These are phyloP conservation scores for Acheta domesticus DNA, from an alignment of 2,888 invertebrate genomes.

Conservation along the genomic window DNA sequence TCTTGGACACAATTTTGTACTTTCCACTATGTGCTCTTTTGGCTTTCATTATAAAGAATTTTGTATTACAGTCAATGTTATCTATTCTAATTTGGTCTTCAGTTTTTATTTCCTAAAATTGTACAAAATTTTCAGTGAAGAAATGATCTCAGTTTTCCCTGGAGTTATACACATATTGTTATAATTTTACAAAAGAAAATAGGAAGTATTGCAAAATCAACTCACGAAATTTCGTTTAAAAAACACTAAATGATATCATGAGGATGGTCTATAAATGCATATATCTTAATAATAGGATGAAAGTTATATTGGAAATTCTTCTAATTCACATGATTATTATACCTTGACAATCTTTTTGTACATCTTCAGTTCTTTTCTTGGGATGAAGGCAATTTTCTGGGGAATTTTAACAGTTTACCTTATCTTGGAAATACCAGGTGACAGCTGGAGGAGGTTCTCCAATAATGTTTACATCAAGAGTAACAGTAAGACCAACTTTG, in stretches of 20 bases:
- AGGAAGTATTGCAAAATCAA: too few relatives aligned
- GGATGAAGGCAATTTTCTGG: too few relatives aligned
- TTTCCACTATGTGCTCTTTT: conserved; percentile 80
- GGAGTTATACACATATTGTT: too few relatives aligned
- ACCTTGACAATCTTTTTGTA: too few relatives aligned
- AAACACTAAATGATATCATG: too few relatives aligned
- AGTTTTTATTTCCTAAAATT: conserved; percentile 45
- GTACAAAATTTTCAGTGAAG: not conserved
- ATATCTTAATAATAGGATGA: too few relatives aligned
- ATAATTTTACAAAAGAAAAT: too few relatives aligned
- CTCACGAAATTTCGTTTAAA: too few relatives aligned
- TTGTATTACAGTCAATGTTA: conserved; percentile 85
- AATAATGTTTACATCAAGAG: conserved; percentile 80
- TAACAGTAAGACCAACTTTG: conserved; percentile 84
- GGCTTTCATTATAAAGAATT: conserved; percentile 79
- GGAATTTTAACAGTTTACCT: conserved; percentile 41
- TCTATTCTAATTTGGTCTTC: conserved; percentile 62
- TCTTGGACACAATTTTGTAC: conserved; percentile 85
- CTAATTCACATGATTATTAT: too few relatives aligned
- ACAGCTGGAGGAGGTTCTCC: conserved; percentile 93
- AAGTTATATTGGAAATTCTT: too few relatives aligned
- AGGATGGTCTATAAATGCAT: too few relatives aligned
- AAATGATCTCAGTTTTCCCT: not conserved
- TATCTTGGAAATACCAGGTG: conserved; percentile 80
- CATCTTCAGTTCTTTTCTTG: too few relatives aligned